phyloP scores from a whole-genome alignment of 2,888 invertebrate species.

The Plemyria rubiginata region DNA sequence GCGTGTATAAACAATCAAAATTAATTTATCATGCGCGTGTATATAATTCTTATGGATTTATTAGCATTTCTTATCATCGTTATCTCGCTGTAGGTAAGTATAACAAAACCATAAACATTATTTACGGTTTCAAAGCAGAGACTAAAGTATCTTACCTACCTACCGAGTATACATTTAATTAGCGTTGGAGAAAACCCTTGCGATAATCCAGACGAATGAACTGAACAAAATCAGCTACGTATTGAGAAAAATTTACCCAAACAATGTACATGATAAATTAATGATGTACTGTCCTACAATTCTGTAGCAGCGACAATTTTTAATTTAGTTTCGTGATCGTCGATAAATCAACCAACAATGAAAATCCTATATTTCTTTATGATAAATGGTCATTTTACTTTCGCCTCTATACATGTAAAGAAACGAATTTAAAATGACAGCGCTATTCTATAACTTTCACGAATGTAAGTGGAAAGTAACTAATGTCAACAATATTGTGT shows the following conservation, averaged over 20 bases:
- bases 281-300: slow-evolving; percentile 13
- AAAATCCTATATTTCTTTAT: too few relatives aligned
- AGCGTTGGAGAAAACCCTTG: slow-evolving; percentile 21
- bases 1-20: slow-evolving; percentile 31
- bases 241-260: too few relatives aligned
- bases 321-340: too few relatives aligned
- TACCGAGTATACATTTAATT: slow-evolving; percentile 26
- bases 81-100: slow-evolving; percentile 27
- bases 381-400: too few relatives aligned
- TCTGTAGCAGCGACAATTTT: slow-evolving; percentile 5
- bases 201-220: slow-evolving; percentile 28
- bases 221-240: too few relatives aligned
- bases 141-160: slow-evolving; percentile 18
- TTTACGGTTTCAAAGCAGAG: slow-evolving; percentile 24
- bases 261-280: too few relatives aligned
- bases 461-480: too few relatives aligned
- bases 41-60: slow-evolving; percentile 21
- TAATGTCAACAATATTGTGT: too few relatives aligned
- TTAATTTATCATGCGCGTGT: slow-evolving; percentile 31
- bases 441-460: too few relatives aligned
- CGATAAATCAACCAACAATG: too few relatives aligned
- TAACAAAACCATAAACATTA: slow-evolving; percentile 24
- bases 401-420: too few relatives aligned
- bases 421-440: too few relatives aligned
- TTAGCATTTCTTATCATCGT: slow-evolving; percentile 30